These are phyloP conservation scores for Trissoscelio sp. DNA, from an alignment of 2,888 invertebrate species.

Conservation along the genomic window DNA sequence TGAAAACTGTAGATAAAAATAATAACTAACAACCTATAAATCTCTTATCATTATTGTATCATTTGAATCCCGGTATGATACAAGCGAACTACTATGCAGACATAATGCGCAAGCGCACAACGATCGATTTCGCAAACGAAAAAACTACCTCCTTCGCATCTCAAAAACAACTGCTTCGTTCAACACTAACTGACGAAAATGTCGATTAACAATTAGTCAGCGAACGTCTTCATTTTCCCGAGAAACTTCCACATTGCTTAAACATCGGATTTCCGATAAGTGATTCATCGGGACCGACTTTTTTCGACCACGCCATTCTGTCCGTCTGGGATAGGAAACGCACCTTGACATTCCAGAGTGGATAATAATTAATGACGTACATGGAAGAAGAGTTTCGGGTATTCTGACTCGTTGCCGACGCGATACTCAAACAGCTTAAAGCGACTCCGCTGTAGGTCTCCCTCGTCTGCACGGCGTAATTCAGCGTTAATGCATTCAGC, in stretches of 20 bases:
- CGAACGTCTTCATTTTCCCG: constrained; percentile 38
- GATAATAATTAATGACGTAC: constrained; percentile 58
- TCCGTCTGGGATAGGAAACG: constrained; percentile 7
- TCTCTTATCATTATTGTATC: constrained; percentile 8
- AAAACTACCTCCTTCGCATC: constrained; percentile 24
- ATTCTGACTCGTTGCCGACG: constrained; percentile 32
- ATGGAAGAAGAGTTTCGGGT: constrained; percentile 43
- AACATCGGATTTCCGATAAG: constrained; percentile 11
- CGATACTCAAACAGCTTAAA: constrained; percentile 46
- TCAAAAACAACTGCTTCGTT: constrained; percentile 25
- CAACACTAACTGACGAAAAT: constrained; percentile 12
- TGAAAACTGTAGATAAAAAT: background rate
- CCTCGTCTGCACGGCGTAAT: constrained; percentile 53
- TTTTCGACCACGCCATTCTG: constrained; percentile 13
- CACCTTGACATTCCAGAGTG: constrained; percentile 47
- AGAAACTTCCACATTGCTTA: constrained; percentile 26
- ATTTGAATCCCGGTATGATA: constrained; percentile 38
- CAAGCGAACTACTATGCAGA: constrained; percentile 1
- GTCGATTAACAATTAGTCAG: constrained; percentile 30
- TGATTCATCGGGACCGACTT: constrained; percentile 1
- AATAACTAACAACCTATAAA: background rate
- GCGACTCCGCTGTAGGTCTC: constrained; percentile 63
- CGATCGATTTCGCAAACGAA: constrained; percentile 51
- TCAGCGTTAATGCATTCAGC: constrained; percentile 70
- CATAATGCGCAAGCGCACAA: constrained; percentile 30